Evolutionary conservation across 2,888 invertebrate species (phyloP), one percentile per base, ranked within the genome.

Genomic region (Pristionchus entomophagus): DNA sequence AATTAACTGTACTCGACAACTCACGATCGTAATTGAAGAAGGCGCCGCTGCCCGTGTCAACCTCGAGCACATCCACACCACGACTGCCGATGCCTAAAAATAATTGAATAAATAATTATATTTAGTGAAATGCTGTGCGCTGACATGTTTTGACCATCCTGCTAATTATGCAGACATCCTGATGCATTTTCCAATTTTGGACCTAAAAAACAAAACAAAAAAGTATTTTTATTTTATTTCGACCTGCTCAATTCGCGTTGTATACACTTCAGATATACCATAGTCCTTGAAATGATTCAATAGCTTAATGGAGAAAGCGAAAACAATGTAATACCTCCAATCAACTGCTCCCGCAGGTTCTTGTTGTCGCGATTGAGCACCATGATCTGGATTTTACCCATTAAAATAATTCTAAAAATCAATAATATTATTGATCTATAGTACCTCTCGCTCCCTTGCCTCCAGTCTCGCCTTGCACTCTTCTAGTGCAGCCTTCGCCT

Each of bases 21-120:
- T 77, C n/a, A 85, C 85, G 29, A 10, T 85, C 85, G 35, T 85
- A 85, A n/a, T 73, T 85, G 85, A 85, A 85, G 56, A 85, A 85
- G 35, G 73, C 62, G 12, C 65, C 65, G 22, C 35, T 65, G 35
- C 84, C 69, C 65, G 84, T 85, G 49, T 84, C 83, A 41, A 84
- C 83, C 45, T 62, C 62, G 45, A 84, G 65, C 22, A 80, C 78
- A 29, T 80, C 78, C 78, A 80, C 78, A 5, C 82, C 82, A 0
- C 82, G 82, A 14, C 82, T 45, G 38, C 82, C 73, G 73, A 73
- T 73, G 41, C 73, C 73, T 73, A 41, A 41, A 45, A 10, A 6
- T 10, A 45, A 45, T 14, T 14, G 14, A 10, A 10, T 45, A 45
- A 45, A 45, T 45, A 14, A 6, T 6, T 14, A 6, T 14, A 45